A percentile compares a stretch with the other conserved stretches of the same genome.
phyloP scores from a whole-genome alignment of 2,797 vertebrate species.

The Silurus aristotelis region DNA sequence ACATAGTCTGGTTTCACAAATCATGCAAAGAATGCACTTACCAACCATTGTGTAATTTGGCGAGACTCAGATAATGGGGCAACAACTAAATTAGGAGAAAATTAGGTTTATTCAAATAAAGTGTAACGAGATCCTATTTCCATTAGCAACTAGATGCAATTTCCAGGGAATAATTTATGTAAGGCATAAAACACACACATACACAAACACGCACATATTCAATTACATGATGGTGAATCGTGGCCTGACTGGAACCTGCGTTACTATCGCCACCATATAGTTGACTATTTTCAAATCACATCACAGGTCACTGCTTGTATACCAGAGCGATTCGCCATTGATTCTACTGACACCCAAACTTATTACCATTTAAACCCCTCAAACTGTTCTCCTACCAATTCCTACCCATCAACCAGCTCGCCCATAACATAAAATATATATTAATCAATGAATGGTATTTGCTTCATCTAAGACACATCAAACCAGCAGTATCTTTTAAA shows the following conservation, averaged over 20 bases:
- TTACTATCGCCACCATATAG: not conserved
- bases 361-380: not conserved
- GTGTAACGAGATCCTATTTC: constrained; percentile 18
- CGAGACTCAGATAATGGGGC: constrained; percentile 1
- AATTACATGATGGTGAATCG: not conserved
- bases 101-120: constrained; percentile 29
- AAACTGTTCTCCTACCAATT: not conserved
- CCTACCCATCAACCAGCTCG: not conserved
- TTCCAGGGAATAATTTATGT: not conserved
- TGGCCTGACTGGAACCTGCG: not conserved
- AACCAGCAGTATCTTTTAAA: not conserved
- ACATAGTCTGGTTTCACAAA: constrained; percentile 2
- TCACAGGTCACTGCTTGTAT: not conserved
- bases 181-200: not conserved
- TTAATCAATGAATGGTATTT: not conserved
- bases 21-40: constrained; percentile 9
- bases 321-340: not conserved
- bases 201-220: not conserved
- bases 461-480: not conserved
- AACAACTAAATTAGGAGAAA: constrained; percentile 29
- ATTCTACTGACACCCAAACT: not conserved
- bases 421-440: not conserved
- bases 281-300: not conserved
- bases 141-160: constrained; percentile 15
- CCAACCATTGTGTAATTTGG: constrained; percentile 19